These are phyloP conservation scores for Phalacrocorax carbo DNA, from an alignment of 2,113 vertebrate genomes.

Conservation along the genomic window DNA sequence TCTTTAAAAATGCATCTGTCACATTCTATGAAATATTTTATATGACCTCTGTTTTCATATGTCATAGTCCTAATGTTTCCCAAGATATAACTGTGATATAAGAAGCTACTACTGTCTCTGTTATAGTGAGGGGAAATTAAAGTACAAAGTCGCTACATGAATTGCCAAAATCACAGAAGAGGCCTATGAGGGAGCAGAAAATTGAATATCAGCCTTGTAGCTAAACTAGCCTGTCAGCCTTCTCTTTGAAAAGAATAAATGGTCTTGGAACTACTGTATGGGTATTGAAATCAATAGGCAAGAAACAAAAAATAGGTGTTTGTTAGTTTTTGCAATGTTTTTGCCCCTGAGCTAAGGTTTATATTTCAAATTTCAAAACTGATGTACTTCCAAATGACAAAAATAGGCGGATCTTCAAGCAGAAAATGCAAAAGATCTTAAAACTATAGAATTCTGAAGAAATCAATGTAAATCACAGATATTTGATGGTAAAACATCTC, in stretches of 20 bases:
- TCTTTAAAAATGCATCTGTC: not conserved
- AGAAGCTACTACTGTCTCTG: not conserved
- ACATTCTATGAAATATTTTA: not conserved
- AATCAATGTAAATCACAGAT: not conserved
- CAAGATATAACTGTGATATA: not conserved
- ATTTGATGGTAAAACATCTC: not conserved
- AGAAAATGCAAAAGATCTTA: not conserved
- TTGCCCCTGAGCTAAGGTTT: not conserved
- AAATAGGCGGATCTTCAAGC: not conserved
- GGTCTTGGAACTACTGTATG: not conserved
- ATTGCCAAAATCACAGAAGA: conserved; percentile 36
- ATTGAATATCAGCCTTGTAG: not conserved
- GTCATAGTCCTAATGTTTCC: not conserved
- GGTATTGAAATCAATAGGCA: not conserved
- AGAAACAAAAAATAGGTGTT: not conserved
- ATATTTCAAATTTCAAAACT: not conserved
- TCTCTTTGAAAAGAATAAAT: not conserved
- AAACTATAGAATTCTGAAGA: not conserved
- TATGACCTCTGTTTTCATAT: not conserved
- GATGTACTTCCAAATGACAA: not conserved
- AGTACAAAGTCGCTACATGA: not conserved
- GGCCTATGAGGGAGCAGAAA: conserved; percentile 1
- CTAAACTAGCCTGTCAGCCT: not conserved
- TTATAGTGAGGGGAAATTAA: not conserved
- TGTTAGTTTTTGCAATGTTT: not conserved